A percentile compares a stretch with the other conserved stretches of the same genome.
phyloP scores from a whole-genome alignment of 2,113 vertebrate species.

The Rallus limicola region DNA sequence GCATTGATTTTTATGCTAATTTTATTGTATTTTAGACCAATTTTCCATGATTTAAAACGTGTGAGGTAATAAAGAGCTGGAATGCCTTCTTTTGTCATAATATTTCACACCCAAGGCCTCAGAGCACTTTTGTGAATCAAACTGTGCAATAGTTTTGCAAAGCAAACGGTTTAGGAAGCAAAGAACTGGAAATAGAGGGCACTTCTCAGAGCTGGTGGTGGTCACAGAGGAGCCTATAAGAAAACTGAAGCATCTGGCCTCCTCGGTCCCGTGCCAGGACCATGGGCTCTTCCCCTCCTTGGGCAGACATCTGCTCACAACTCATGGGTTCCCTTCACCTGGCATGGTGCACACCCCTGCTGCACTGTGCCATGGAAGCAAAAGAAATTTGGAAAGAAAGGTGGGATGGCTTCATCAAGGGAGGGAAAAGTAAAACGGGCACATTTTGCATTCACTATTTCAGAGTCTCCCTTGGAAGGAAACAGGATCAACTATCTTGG shows the following conservation, averaged over 20 bases:
- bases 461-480: not conserved
- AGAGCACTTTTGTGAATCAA: constrained; percentile 36
- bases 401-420: not conserved
- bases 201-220: not conserved
- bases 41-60: constrained; percentile 61
- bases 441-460: not conserved
- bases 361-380: accelerated
- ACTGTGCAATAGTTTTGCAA: not conserved
- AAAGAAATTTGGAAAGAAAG: not conserved
- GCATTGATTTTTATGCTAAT: constrained; percentile 31
- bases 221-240: not conserved
- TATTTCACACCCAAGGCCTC: constrained; percentile 47
- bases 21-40: constrained; percentile 42
- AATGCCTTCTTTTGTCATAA: constrained; percentile 20
- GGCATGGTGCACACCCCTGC: accelerated
- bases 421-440: not conserved
- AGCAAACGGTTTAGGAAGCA: not conserved
- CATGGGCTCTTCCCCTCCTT: not conserved
- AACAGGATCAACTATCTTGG: not conserved
- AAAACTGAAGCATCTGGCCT: not conserved
- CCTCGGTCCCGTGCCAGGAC: accelerated
- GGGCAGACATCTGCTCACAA: not conserved
- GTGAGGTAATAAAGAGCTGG: constrained; percentile 28
- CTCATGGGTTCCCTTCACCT: not conserved
- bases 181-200: not conserved